These are phyloP conservation scores for Chaetophractus vellerosus DNA, from an alignment of 2,797 vertebrate species.

Conservation along the genomic window DNA sequence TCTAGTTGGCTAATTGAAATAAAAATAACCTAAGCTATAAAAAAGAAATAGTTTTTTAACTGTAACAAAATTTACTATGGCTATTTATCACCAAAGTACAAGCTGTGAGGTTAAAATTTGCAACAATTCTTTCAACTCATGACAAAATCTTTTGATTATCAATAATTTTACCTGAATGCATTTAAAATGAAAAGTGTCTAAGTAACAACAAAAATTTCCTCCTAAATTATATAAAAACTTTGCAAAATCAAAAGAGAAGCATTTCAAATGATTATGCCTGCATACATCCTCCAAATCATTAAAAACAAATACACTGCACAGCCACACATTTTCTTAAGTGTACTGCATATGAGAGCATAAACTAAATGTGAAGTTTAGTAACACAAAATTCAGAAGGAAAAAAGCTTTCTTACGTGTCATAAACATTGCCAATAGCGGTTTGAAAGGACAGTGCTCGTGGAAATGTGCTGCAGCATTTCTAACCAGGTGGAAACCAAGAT, in stretches of 20 bases:
- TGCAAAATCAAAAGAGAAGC: conserved; percentile 39
- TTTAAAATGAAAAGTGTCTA: conserved; percentile 37
- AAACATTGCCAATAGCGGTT: background rate
- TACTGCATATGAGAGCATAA: background rate
- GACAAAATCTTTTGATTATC: conserved; percentile 8
- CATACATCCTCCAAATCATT: background rate
- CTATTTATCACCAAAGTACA: background rate
- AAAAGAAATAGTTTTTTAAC: background rate
- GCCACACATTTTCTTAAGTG: background rate
- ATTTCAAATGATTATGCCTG: conserved; percentile 28
- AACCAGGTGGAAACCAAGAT: background rate
- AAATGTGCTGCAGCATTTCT: background rate
- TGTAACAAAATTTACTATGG: conserved; percentile 13
- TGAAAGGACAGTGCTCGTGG: background rate
- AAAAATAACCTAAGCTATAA: conserved; percentile 21
- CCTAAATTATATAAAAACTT: conserved; percentile 33
- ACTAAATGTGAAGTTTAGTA: background rate
- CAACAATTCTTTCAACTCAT: background rate
- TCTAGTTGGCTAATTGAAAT: conserved; percentile 26
- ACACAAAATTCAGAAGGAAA: background rate
- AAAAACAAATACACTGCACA: conserved; percentile 28
- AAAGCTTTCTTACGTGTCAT: background rate
- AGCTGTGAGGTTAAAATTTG: background rate
- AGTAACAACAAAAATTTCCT: conserved; percentile 9
- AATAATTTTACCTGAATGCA: conserved; percentile 5